A percentile compares a stretch with the other conserved stretches of the same genome.
These are phyloP conservation scores for Accipiter cooperii DNA, from an alignment of 2,113 vertebrate species.

Conservation along the genomic window DNA sequence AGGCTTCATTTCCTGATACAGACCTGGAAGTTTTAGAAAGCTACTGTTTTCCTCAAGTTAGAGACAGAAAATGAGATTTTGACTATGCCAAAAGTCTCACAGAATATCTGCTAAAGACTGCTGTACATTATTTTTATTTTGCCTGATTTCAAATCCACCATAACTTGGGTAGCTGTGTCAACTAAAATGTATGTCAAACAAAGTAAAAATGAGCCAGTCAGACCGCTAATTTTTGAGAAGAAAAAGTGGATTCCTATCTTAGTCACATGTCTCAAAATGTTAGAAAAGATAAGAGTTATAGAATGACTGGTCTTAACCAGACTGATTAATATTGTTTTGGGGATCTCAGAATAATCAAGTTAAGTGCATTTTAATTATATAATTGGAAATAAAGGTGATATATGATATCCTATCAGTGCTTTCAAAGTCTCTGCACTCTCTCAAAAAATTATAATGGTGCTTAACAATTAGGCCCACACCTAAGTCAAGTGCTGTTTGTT, in stretches of 20 bases:
- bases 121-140: neutral
- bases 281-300: neutral
- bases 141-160: neutral
- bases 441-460: neutral
- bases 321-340: neutral
- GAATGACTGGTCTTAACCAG: neutral
- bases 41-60: neutral
- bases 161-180: neutral
- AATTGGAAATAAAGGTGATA: neutral
- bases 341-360: neutral
- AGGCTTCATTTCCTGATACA: neutral
- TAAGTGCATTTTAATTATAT: neutral
- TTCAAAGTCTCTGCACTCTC: neutral
- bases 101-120: neutral
- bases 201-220: neutral
- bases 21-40: neutral
- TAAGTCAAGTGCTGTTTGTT: neutral
- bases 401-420: neutral
- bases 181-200: neutral
- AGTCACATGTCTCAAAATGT: neutral
- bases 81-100: neutral
- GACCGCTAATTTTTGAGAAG: neutral
- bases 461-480: neutral
- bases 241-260: neutral
- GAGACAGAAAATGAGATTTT: neutral